Evolutionary conservation across 2,888 invertebrate genomes (phyloP), one percentile per base, ranked within the genome.

Genomic region (Tetropium fuscum): DNA sequence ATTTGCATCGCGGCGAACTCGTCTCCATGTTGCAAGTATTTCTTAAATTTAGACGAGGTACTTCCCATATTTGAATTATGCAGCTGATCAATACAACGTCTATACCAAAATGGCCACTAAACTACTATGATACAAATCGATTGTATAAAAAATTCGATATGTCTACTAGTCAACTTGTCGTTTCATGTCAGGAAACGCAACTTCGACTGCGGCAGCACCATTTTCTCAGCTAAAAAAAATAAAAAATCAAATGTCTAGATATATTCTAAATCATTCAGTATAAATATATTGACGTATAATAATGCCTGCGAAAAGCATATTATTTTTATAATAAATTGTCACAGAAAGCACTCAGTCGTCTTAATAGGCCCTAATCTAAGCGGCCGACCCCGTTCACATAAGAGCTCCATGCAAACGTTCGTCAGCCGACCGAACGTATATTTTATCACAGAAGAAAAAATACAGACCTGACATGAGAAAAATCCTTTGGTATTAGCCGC

Each of bases 1-100:
- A 82, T 81, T 71, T 88, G 87, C 83, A 90, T 85, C 11, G 88
- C 89, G 48, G 89, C 88, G 74, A 87, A 88, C 77, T 90, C 90
- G 77, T 90, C 89, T 20, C 89, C 89, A 81, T 87, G 86, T 75
- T 88, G 87, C 48, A 90, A 82, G 77, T 88, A 87, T 73, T 88
- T 89, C 69, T 88, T 87, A 76, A 90, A 88, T 78, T 90, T 90
- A 22, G 88, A 88, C 27, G 87, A 87, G 40, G 87, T 83, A 77
- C 87, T 89, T 63, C 90, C 90, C 90, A 90, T 90, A 61, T 63
- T 78, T 45, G n/a, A 18, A 6, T 13, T 18, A 10, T 34, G 10
- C 15, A 36, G 10, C 36, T 45, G 30, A 16, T 10, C 18, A 16
- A 7, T 34, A 43, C 41, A 27, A 32, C 18, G 18, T 13, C 15